These are phyloP conservation scores for Sesamia inferens DNA, from an alignment of 2,888 invertebrate species.

Conservation along the genomic window DNA sequence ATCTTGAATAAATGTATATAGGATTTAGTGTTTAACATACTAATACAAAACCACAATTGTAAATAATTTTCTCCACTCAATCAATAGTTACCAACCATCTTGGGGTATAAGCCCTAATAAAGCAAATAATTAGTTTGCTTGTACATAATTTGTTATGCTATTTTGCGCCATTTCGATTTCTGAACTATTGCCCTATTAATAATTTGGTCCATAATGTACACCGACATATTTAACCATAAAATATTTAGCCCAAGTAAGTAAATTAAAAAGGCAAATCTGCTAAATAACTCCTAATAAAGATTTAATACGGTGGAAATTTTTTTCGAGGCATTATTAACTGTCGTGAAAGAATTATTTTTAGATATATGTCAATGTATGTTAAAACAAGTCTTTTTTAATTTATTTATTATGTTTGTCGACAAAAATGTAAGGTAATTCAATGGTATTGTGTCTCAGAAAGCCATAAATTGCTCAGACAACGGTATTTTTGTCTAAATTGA, in stretches of 20 bases:
- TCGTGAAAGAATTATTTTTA: background rate
- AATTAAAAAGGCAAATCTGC: background rate
- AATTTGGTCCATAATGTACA: constrained; percentile 31
- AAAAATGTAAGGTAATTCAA: background rate
- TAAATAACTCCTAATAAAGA: background rate
- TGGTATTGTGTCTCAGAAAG: background rate
- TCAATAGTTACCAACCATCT: constrained; percentile 1
- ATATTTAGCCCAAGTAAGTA: background rate
- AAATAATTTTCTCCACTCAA: background rate
- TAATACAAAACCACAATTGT: background rate
- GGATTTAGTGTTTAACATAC: constrained; percentile 6
- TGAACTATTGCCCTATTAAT: constrained; percentile 2
- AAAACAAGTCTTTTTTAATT: background rate
- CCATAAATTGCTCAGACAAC: too few relatives aligned
- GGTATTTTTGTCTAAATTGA: background rate
- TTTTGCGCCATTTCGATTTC: background rate
- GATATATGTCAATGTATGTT: too few relatives aligned
- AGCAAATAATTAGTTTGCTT: constrained; percentile 13
- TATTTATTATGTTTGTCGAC: background rate
- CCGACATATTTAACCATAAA: background rate
- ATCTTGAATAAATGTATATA: background rate
- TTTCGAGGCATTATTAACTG: background rate
- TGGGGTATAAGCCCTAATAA: background rate
- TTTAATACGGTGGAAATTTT: background rate
- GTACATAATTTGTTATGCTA: constrained; percentile 5